A percentile compares a stretch with the other conserved stretches of the same genome.
phyloP scores from a whole-genome alignment of 2,797 vertebrate species.

The Anomalospiza imberbis region DNA sequence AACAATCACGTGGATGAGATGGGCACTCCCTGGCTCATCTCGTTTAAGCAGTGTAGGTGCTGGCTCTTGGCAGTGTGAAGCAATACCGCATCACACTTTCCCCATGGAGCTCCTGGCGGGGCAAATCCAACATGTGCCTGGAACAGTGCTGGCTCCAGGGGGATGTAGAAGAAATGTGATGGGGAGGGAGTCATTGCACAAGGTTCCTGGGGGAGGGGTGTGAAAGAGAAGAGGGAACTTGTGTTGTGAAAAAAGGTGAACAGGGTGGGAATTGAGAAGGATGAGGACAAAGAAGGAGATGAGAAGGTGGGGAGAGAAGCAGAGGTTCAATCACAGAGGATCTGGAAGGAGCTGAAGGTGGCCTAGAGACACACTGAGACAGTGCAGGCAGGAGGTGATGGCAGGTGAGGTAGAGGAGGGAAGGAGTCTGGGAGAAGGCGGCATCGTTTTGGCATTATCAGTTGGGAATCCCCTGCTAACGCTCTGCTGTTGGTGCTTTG shows the following conservation, averaged over 20 bases:
- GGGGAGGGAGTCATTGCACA: background rate
- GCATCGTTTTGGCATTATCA: accelerated
- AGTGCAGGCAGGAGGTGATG: background rate
- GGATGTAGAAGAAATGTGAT: background rate
- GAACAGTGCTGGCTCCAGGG: background rate
- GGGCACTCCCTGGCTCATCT: background rate
- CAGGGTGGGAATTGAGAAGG: background rate
- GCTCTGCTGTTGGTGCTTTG: background rate
- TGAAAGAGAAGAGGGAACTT: background rate
- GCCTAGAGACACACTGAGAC: background rate
- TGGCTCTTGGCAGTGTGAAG: background rate
- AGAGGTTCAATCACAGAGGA: background rate
- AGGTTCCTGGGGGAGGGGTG: background rate
- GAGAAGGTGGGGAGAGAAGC: background rate
- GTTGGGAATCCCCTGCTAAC: background rate
- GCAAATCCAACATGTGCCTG: background rate
- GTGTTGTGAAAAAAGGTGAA: background rate
- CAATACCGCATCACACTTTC: background rate
- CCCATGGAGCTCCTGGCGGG: background rate
- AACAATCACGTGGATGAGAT: accelerated
- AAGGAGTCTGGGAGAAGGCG: background rate
- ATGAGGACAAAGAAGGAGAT: background rate
- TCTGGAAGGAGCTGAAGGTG: background rate
- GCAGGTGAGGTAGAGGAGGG: background rate
- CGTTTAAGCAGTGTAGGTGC: background rate